These are phyloP conservation scores for Drosophila kanapiae DNA, from an alignment of 1,140 invertebrate species.

Conservation along the genomic window DNA sequence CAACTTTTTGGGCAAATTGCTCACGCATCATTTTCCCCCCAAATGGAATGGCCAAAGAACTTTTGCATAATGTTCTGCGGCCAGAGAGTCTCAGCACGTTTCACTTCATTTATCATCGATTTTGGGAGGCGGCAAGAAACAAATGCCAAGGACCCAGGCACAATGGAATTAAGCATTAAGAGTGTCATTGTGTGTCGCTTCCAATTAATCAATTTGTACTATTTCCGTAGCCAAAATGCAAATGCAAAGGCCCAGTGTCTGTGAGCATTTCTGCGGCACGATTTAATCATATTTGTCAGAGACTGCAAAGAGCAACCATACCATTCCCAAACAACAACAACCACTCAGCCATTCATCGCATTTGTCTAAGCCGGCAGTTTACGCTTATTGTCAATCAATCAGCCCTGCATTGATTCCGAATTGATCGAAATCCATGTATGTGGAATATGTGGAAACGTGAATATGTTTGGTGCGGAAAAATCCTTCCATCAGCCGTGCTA, in stretches of 20 bases:
- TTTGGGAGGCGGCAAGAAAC: constrained; percentile 12
- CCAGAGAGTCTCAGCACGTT: constrained; percentile 33
- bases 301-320: constrained; percentile 9
- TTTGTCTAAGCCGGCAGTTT: constrained; percentile 62
- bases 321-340: not conserved
- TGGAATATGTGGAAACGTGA: constrained; percentile 12
- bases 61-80: constrained; percentile 51
- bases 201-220: constrained; percentile 64
- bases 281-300: constrained; percentile 59
- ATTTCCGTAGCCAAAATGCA: constrained; percentile 9
- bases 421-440: constrained; percentile 10
- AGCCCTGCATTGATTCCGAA: constrained; percentile 37
- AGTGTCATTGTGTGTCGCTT: constrained; percentile 29
- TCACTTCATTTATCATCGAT: constrained; percentile 66
- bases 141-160: constrained; percentile 6
- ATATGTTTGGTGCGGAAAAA: constrained; percentile 23
- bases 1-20: constrained; percentile 61
- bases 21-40: constrained; percentile 70
- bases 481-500: constrained; percentile 40
- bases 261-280: constrained; percentile 17
- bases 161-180: constrained; percentile 14
- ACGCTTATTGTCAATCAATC: constrained; percentile 75
- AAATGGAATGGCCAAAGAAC: constrained; percentile 50
- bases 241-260: constrained; percentile 43
- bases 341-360: constrained; percentile 34